These are phyloP conservation scores for Mus musculus DNA, from an alignment of 2,113 vertebrate species.

Conservation along the genomic window DNA sequence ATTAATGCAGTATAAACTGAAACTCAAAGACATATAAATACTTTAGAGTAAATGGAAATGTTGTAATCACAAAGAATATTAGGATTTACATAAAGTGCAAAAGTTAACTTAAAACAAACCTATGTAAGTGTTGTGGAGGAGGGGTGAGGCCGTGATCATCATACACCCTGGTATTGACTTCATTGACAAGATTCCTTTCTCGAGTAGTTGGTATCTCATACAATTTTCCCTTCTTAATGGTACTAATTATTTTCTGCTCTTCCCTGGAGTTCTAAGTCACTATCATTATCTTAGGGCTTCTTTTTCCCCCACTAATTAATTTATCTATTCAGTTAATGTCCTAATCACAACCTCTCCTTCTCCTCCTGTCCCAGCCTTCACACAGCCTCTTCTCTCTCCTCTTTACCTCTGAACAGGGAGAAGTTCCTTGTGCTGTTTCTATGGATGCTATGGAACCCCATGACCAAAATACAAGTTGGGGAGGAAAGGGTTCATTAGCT, in stretches of 20 bases:
- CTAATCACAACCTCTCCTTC: too few relatives aligned
- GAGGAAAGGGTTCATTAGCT: too few relatives aligned
- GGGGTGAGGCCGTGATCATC: neutral
- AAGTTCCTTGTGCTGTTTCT: too few relatives aligned
- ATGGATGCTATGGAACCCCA: too few relatives aligned
- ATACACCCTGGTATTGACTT: neutral
- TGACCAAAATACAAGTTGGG: too few relatives aligned
- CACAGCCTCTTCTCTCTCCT: too few relatives aligned
- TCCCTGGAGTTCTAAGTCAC: neutral
- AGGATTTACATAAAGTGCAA: neutral
- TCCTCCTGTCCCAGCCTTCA: too few relatives aligned
- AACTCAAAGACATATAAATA: neutral
- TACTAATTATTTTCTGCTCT: neutral
- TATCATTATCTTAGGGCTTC: neutral
- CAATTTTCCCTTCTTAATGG: neutral
- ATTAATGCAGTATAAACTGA: neutral
- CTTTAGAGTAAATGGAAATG: neutral
- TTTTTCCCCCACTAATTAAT: too few relatives aligned
- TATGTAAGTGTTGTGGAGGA: neutral
- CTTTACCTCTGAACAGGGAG: too few relatives aligned
- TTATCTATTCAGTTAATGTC: too few relatives aligned
- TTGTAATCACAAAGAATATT: neutral
- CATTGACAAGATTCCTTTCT: neutral
- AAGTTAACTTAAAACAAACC: neutral
- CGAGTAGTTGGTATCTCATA: neutral